These are phyloP conservation scores for Oncorhynchus kisutch DNA, from an alignment of 2,113 vertebrate genomes.

Conservation along the genomic window DNA sequence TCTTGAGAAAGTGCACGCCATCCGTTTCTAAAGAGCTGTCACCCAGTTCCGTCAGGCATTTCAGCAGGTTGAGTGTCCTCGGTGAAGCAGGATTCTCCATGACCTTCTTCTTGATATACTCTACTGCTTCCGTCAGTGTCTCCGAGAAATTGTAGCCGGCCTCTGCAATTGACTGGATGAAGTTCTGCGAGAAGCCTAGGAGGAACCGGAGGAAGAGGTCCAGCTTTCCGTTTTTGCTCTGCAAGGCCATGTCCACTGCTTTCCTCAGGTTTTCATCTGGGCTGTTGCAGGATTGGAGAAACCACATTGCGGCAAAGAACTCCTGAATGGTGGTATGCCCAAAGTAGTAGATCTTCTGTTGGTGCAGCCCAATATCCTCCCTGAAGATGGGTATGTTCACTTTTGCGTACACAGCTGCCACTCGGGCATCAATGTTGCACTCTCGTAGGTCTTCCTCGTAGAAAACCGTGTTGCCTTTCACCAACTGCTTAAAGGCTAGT, in stretches of 20 bases:
- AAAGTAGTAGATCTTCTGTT: conserved; percentile 46
- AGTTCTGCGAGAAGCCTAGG: conserved; percentile 17
- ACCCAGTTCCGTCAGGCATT: conserved; percentile 46
- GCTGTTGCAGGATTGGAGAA: not conserved
- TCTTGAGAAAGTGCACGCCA: conserved; percentile 17
- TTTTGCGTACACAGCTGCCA: conserved; percentile 27
- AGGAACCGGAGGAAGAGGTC: conserved; percentile 46
- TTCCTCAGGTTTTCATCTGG: not conserved
- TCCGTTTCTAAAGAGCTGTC: conserved; percentile 25
- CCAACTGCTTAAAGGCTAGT: conserved; percentile 21
- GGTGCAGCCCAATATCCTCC: conserved; percentile 30
- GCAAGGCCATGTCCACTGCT: conserved; percentile 22
- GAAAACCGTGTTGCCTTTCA: conserved; percentile 9
- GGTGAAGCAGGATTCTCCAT: conserved; percentile 11
- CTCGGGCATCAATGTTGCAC: conserved; percentile 15
- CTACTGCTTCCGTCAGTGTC: not conserved
- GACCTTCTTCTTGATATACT: conserved; percentile 32
- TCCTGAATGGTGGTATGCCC: conserved; percentile 45
- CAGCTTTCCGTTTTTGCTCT: fast-evolving
- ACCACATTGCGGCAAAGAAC: conserved; percentile 42
- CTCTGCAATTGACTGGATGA: not conserved
- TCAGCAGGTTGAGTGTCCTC: conserved; percentile 18
- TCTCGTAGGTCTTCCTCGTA: conserved; percentile 33
- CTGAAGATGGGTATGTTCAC: conserved; percentile 41
- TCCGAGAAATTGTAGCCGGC: not conserved